phyloP scores from a whole-genome alignment of 2,797 vertebrate genomes.

The Natrix natrix region DNA sequence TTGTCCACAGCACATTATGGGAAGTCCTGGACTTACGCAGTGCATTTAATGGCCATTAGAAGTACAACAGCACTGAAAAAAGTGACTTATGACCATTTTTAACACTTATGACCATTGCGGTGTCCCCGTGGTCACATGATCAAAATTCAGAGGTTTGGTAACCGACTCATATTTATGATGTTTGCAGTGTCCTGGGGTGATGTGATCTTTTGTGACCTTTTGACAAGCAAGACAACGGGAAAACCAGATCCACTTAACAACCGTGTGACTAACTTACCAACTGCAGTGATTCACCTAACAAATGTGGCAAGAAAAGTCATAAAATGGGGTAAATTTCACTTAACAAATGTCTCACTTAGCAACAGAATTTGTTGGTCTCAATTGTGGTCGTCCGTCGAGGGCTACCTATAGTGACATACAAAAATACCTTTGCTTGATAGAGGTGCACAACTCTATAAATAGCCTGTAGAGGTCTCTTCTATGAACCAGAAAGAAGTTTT shows the following conservation, averaged over 20 bases:
- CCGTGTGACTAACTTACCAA: not conserved
- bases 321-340: not conserved
- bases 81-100: not conserved
- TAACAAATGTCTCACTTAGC: not conserved
- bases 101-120: not conserved
- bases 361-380: not conserved
- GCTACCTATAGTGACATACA: not conserved
- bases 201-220: not conserved
- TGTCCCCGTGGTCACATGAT: not conserved
- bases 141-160: not conserved
- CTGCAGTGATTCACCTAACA: not conserved
- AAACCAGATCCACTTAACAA: not conserved
- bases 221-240: not conserved
- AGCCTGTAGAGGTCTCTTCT: not conserved
- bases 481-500: constrained; percentile 4
- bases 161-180: not conserved
- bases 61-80: not conserved
- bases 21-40: not conserved
- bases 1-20: not conserved
- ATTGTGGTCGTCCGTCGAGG: not conserved
- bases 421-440: rapidly evolving
- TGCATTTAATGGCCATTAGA: not conserved
- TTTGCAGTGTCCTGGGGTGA: not conserved
- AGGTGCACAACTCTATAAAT: not conserved
- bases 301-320: not conserved